Conservation (phyloP, 2,113 vertebrate species). For the Cynopterus brachyotis region DNA sequence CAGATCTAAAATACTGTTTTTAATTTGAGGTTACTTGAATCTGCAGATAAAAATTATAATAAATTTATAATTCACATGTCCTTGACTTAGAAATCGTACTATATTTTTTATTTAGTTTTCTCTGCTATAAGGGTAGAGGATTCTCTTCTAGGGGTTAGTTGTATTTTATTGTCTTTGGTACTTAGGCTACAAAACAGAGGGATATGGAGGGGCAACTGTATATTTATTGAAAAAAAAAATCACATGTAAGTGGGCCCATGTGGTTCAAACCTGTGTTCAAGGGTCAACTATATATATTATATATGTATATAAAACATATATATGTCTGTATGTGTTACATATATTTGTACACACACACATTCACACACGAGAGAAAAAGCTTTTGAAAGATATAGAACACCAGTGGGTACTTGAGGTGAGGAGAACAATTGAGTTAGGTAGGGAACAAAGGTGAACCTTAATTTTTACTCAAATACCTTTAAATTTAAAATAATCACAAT, state of each 20-base stretch:
- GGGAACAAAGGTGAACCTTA: neutral
- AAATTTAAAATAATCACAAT: neutral
- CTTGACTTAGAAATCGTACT: no score
- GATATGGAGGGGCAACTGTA: no score
- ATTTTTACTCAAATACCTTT: neutral
- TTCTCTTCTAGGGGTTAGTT: neutral
- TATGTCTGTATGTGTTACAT: neutral
- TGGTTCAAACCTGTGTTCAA: neutral
- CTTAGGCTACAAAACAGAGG: neutral
- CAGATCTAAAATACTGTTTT: neutral
- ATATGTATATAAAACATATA: neutral
- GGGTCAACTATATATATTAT: neutral
- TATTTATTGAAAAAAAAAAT: neutral
- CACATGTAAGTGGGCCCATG: neutral
- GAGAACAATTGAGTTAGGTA: neutral
- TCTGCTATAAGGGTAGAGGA: neutral
- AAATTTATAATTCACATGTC: no score
- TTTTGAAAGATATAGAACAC: neutral
- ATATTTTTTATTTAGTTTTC: neutral
- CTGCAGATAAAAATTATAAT: no score
- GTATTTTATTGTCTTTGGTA: constrained; percentile 4
- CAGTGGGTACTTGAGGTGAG: neutral
- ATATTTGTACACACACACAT: neutral
- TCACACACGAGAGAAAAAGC: neutral
- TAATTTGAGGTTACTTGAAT: neutral